These are phyloP conservation scores for Rhagologus leucostigma DNA, from an alignment of 2,113 vertebrate genomes.

Conservation along the genomic window DNA sequence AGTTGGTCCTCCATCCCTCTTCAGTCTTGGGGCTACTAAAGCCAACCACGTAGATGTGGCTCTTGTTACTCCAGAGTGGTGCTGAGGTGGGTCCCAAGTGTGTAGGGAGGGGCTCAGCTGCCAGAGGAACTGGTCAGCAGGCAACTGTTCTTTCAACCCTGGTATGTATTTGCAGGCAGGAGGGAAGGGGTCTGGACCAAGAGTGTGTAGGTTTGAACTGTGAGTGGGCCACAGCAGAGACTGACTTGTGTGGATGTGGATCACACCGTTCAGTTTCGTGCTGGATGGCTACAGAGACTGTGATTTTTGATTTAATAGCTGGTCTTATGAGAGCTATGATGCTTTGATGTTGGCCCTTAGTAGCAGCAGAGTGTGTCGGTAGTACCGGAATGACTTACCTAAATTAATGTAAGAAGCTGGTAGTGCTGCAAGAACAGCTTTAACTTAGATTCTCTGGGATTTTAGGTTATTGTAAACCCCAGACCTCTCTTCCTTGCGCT, in stretches of 20 bases:
- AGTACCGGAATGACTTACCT: background rate
- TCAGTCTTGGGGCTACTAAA: background rate
- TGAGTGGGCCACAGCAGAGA: background rate
- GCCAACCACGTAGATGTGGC: background rate
- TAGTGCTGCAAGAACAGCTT: background rate
- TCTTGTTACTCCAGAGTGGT: background rate
- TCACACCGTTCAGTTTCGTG: background rate
- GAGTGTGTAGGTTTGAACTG: background rate
- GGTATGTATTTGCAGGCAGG: background rate
- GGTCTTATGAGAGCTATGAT: background rate
- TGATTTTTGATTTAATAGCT: background rate
- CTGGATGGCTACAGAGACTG: background rate
- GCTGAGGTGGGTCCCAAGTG: background rate
- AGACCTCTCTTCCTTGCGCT: rapidly evolving
- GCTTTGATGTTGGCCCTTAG: background rate
- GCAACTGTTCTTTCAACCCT: background rate
- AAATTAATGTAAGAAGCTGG: background rate
- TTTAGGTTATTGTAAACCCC: background rate
- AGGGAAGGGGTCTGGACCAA: background rate
- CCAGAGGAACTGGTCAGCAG: background rate
- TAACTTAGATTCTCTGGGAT: background rate
- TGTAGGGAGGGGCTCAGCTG: background rate
- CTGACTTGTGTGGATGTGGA: background rate
- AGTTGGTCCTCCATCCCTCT: background rate
- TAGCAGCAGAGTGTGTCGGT: background rate